A percentile compares a stretch with the other conserved stretches of the same genome.
Evolutionary conservation across 2,888 invertebrate species (phyloP).

Genomic region (Crioceris asparagi): DNA sequence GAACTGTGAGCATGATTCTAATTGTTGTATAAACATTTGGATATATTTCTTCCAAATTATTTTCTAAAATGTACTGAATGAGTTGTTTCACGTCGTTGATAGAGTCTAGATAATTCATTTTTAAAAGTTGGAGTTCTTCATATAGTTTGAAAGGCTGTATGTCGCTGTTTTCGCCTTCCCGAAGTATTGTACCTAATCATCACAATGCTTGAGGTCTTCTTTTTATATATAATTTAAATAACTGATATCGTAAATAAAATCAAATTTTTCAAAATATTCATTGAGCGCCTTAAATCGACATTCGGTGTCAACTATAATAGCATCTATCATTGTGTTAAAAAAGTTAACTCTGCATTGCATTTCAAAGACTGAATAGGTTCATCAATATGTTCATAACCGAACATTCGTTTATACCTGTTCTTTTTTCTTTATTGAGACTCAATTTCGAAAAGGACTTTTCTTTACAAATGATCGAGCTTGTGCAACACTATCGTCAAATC

Average conservation of each 20-base stretch:
- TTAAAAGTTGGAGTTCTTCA: constrained; percentile 2
- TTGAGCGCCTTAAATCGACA: too few species aligned
- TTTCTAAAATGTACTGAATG: constrained; percentile 4
- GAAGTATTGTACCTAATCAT: constrained; percentile 1
- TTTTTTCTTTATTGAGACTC: too few species aligned
- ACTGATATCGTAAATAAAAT: too few species aligned
- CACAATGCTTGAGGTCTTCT: too few species aligned
- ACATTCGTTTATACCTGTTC: too few species aligned
- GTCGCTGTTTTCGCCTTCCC: constrained; percentile 1
- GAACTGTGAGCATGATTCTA: constrained; percentile 6
- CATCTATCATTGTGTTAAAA: too few species aligned
- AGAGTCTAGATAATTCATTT: not conserved
- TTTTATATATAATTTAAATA: too few species aligned
- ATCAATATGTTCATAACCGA: too few species aligned
- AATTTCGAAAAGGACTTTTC: constrained; percentile 3
- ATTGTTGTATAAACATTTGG: constrained; percentile 7
- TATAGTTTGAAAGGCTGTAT: not conserved
- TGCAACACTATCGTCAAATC: not conserved
- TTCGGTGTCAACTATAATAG: too few species aligned
- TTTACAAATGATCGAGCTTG: not conserved
- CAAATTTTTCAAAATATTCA: too few species aligned
- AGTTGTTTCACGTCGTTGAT: constrained; percentile 1
- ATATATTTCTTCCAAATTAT: constrained; percentile 3
- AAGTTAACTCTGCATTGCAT: too few species aligned
- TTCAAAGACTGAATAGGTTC: too few species aligned